These are phyloP conservation scores for Eurytoma californica DNA, from an alignment of 2,888 invertebrate genomes.

Conservation along the genomic window DNA sequence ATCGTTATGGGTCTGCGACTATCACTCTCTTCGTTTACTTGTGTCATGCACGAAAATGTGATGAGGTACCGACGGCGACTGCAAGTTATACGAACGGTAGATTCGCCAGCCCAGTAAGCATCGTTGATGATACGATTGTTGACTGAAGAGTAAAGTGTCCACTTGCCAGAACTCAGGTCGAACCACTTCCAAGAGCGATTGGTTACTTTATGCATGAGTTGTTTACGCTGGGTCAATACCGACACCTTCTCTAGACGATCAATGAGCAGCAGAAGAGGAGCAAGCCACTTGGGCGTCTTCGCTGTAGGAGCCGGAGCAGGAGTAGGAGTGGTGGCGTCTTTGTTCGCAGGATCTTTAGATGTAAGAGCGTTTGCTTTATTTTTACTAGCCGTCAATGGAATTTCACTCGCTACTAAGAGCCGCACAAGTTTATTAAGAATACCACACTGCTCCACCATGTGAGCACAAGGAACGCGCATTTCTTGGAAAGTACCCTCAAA, in stretches of 20 bases:
- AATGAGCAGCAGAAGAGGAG: conserved; percentile 83
- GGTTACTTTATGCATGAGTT: conserved; percentile 80
- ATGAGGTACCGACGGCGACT: conserved; percentile 86
- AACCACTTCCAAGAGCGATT: conserved; percentile 87
- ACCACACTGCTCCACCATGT: conserved; percentile 73
- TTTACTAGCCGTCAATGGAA: conserved; percentile 67
- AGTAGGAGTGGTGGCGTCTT: conserved; percentile 60
- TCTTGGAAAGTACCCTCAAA: conserved; percentile 81
- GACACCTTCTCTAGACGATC: conserved; percentile 87
- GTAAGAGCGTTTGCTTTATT: conserved; percentile 51
- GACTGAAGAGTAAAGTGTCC: conserved; percentile 84
- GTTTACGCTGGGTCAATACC: conserved; percentile 81
- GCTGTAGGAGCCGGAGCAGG: conserved; percentile 56
- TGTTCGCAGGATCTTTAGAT: conserved; percentile 59
- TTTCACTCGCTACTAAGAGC: conserved; percentile 72
- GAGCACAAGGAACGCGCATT: conserved; percentile 82
- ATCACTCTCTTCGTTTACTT: conserved; percentile 90
- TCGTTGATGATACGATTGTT: conserved; percentile 87
- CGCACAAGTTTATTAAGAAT: conserved; percentile 70
- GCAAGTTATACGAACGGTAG: conserved; percentile 82
- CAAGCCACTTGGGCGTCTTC: conserved; percentile 84
- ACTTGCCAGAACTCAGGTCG: conserved; percentile 87
- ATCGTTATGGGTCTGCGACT: conserved; percentile 87
- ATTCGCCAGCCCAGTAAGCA: conserved; percentile 85
- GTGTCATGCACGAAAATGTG: conserved; percentile 87